These are phyloP conservation scores for Congeria kusceri DNA, from an alignment of 2,888 invertebrate species.

Conservation along the genomic window DNA sequence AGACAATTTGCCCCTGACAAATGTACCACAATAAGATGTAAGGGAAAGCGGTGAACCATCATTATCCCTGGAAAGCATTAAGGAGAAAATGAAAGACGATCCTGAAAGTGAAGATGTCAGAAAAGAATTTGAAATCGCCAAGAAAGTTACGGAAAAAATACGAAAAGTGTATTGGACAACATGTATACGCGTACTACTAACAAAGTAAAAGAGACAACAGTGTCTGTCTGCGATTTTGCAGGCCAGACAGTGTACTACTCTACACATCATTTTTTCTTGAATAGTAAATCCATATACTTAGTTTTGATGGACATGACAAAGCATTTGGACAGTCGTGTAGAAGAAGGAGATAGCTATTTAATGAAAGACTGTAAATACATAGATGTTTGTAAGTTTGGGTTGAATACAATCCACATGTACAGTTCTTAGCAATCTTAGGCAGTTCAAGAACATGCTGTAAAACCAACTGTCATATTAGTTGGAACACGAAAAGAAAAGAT, in stretches of 20 bases:
- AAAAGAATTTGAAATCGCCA: neutral
- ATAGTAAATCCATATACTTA: constrained; percentile 47
- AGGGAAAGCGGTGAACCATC: no score
- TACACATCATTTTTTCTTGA: constrained; percentile 58
- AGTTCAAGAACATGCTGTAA: neutral
- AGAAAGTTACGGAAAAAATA: neutral
- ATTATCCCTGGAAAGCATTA: no score
- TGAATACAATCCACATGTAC: constrained; percentile 54
- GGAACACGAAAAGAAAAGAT: constrained; percentile 56
- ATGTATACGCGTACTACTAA: neutral
- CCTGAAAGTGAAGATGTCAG: neutral
- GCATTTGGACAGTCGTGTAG: neutral
- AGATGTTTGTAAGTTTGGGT: constrained; percentile 58
- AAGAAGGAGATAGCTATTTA: constrained; percentile 8
- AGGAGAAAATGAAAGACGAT: no score
- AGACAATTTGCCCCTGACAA: no score
- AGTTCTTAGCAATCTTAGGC: neutral
- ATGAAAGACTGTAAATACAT: constrained; percentile 36
- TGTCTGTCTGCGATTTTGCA: constrained; percentile 58
- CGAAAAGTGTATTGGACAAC: neutral
- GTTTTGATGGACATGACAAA: constrained; percentile 49
- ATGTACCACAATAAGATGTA: no score
- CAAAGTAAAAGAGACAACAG: neutral
- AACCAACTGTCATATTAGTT: constrained; percentile 52
- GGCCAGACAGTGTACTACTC: constrained; percentile 54